These are phyloP conservation scores for Calameuta pallipes DNA, from an alignment of 2,888 invertebrate species.

Conservation along the genomic window DNA sequence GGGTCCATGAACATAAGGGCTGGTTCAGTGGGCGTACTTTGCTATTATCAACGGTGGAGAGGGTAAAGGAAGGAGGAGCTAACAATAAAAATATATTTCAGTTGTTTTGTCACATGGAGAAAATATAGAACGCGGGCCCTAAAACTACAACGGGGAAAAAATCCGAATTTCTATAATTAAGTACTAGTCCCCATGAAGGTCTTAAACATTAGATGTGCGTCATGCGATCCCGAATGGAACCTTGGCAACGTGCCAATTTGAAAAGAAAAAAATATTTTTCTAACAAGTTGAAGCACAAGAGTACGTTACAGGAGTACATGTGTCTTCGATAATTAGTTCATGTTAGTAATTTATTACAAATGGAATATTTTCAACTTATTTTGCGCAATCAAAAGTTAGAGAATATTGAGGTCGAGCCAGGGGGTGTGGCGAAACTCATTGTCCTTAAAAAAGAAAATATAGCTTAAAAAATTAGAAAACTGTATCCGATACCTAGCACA, in stretches of 20 bases:
- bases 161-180: neutral
- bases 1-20: constrained; percentile 14
- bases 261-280: neutral
- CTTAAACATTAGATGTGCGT: neutral
- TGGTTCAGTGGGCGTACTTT: neutral
- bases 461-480: neutral
- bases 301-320: neutral
- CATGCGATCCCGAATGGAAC: neutral
- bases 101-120: neutral
- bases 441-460: neutral
- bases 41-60: neutral
- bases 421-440: neutral
- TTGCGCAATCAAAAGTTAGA: neutral
- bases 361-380: neutral
- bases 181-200: neutral
- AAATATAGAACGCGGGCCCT: neutral
- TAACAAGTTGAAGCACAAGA: neutral
- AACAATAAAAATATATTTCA: neutral
- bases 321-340: neutral
- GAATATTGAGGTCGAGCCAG: neutral
- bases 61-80: neutral
- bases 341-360: neutral
- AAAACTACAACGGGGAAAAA: neutral
- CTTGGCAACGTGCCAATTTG: neutral
- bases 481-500: neutral